phyloP scores from a whole-genome alignment of 2,797 vertebrate genomes.

The Anabas testudineus region DNA sequence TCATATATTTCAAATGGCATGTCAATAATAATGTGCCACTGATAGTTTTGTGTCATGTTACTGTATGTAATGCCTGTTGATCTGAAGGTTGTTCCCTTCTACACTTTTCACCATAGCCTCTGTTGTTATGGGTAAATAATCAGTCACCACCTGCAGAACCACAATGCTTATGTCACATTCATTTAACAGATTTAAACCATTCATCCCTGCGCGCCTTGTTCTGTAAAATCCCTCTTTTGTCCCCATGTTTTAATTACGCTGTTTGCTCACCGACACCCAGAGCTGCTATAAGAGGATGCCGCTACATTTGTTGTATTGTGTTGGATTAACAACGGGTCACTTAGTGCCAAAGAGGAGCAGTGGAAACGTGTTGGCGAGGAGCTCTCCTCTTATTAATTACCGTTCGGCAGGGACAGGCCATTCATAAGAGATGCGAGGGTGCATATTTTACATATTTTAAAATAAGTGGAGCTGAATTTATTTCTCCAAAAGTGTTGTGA shows the following conservation, averaged over 20 bases:
- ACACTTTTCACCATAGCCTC: neutral
- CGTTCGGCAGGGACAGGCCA: slow-evolving; percentile 41
- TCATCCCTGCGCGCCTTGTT: slow-evolving; percentile 32
- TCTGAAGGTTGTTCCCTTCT: neutral
- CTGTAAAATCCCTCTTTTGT: slow-evolving; percentile 71
- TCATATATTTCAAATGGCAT: neutral
- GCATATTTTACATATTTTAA: slow-evolving; percentile 52
- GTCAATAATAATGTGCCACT: neutral
- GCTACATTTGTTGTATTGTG: slow-evolving; percentile 79
- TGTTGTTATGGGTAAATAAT: slow-evolving; percentile 58
- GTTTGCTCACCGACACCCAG: slow-evolving; percentile 77
- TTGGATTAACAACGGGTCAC: slow-evolving; percentile 81
- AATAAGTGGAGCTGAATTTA: slow-evolving; percentile 22
- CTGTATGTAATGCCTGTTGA: slow-evolving; percentile 20
- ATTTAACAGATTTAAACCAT: slow-evolving; percentile 26
- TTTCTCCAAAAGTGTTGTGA: slow-evolving; percentile 19
- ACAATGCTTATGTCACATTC: slow-evolving; percentile 48
- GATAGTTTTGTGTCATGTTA: neutral
- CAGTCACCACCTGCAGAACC: slow-evolving; percentile 62
- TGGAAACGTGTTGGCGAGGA: slow-evolving; percentile 66
- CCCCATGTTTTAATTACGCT: slow-evolving; percentile 74
- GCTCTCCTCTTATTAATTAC: slow-evolving; percentile 64
- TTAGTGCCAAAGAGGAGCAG: slow-evolving; percentile 72
- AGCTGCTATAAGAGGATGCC: slow-evolving; percentile 72
- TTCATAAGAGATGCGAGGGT: slow-evolving; percentile 23